Evolutionary conservation across 2,888 invertebrate genomes (phyloP).

Genomic region (Cephus spinipes): DNA sequence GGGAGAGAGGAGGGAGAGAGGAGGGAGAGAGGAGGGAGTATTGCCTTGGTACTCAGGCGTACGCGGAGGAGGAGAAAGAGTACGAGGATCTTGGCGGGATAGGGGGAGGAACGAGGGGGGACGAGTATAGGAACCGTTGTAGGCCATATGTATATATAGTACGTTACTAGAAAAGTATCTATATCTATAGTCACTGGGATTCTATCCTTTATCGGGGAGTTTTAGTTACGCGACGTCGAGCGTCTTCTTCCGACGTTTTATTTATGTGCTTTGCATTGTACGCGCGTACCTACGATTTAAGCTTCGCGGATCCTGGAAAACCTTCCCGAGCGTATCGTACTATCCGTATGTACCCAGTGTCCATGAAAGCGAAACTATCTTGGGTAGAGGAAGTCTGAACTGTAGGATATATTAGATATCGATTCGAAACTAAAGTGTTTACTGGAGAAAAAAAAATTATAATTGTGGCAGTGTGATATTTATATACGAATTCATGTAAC

Average conservation of each 20-base stretch:
- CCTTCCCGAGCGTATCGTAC: background rate
- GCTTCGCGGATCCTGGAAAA: background rate
- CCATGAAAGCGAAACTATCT: background rate
- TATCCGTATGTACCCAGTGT: background rate
- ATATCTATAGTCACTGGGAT: background rate
- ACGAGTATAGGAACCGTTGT: background rate
- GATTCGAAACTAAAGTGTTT: too few relatives aligned
- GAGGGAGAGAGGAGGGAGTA: background rate
- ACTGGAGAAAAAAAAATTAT: background rate
- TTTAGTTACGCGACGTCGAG: slow-evolving; percentile 1
- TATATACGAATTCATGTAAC: background rate
- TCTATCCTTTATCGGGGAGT: background rate
- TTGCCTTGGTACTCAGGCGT: background rate
- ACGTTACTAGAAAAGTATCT: background rate
- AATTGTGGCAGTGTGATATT: background rate
- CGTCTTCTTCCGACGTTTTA: slow-evolving; percentile 5
- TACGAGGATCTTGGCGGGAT: background rate
- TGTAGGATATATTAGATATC: background rate
- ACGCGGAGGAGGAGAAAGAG: background rate
- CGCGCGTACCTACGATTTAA: slow-evolving; percentile 4
- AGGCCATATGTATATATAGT: background rate
- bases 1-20: background rate
- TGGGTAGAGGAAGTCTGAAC: background rate
- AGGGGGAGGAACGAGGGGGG: too few relatives aligned
- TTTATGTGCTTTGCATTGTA: slow-evolving; percentile 5